Percentiles rank a stretch among this genome's conserved stretches.
Conservation (phyloP, 2,113 vertebrate genomes). For the Ciconia boyciana region DNA sequence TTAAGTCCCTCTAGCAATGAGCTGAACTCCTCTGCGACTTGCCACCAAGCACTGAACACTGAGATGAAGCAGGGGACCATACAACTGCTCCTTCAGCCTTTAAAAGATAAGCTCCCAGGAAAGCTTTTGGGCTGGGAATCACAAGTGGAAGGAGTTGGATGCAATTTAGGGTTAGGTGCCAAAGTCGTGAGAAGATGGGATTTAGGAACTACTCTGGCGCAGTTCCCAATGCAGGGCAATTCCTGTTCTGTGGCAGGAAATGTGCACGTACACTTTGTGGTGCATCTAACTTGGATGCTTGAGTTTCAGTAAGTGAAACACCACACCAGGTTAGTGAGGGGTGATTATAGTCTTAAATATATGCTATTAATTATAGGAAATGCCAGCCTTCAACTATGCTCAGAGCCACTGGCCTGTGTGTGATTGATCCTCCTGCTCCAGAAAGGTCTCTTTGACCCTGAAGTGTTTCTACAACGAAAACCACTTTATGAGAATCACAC, state of each 20-base stretch:
- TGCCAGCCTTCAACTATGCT: background rate
- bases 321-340: background rate
- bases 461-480: background rate
- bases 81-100: background rate
- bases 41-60: background rate
- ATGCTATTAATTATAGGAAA: background rate
- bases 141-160: background rate
- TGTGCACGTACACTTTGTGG: background rate
- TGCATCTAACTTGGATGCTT: background rate
- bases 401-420: background rate
- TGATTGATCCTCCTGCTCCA: background rate
- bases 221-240: background rate
- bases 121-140: background rate
- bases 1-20: background rate
- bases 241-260: background rate
- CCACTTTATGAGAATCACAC: background rate
- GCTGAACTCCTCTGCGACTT: accelerated
- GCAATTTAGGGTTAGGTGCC: background rate
- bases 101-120: background rate
- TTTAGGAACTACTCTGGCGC: background rate
- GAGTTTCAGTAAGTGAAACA: background rate
- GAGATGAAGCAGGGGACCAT: background rate
- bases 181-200: background rate
- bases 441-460: background rate
- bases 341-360: background rate